Percentiles rank a stretch among this genome's conserved stretches.
Conservation (phyloP, 1,140 invertebrate genomes). For the Eumeta japonica region DNA sequence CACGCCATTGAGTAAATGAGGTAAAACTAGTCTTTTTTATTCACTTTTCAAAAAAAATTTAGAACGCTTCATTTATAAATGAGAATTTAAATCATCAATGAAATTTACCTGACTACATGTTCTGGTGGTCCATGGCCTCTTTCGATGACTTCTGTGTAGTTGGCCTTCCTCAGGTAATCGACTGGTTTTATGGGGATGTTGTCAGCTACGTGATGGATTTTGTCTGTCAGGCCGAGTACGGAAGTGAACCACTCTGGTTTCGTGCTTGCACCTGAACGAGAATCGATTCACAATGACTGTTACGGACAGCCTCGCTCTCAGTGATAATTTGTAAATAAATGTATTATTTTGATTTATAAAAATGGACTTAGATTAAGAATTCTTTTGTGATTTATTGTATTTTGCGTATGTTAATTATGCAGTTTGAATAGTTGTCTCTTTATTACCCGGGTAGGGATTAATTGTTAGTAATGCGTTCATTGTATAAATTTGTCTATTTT, state of each 20-base stretch:
- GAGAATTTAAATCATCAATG: too few species aligned
- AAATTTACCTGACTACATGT: constrained; percentile 41
- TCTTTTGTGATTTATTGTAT: too few species aligned
- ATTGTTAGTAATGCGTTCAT: not conserved
- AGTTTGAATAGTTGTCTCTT: too few species aligned
- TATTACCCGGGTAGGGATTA: too few species aligned
- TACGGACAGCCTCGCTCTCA: constrained; percentile 5
- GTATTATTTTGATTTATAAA: too few species aligned
- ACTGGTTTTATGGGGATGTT: constrained; percentile 63
- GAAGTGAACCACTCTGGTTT: constrained; percentile 59
- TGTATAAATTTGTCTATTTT: not conserved
- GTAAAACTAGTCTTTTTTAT: too few species aligned
- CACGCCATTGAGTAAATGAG: too few species aligned
- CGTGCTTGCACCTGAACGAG: constrained; percentile 45
- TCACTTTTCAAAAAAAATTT: too few species aligned
- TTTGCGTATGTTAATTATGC: too few species aligned
- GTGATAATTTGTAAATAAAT: too few species aligned
- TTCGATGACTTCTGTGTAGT: constrained; percentile 79
- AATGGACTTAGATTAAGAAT: too few species aligned
- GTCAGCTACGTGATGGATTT: constrained; percentile 58
- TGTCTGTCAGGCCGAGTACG: constrained; percentile 39
- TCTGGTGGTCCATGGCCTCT: constrained; percentile 64
- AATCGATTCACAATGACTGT: constrained; percentile 30
- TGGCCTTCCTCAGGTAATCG: constrained; percentile 67
- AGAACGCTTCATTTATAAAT: too few species aligned